These are phyloP conservation scores for Rhagium mordax DNA, from an alignment of 2,888 invertebrate species.

Conservation along the genomic window DNA sequence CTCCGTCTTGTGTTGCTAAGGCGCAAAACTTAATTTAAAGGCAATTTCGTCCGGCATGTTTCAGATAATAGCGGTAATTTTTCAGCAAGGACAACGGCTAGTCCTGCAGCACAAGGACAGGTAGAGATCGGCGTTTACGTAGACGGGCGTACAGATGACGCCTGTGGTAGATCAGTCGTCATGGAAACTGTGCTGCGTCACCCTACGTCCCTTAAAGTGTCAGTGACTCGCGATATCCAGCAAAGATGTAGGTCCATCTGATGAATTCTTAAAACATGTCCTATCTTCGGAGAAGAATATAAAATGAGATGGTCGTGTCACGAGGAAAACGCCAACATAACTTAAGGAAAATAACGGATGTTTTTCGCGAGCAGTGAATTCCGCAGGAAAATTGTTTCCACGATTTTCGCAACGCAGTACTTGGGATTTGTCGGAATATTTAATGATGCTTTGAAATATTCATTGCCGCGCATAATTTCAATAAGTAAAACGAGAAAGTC, in stretches of 20 bases:
- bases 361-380: background rate
- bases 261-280: slow-evolving; percentile 21
- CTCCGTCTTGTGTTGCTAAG: slow-evolving; percentile 9
- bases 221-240: slow-evolving; percentile 33
- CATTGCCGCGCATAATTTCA: too few species aligned
- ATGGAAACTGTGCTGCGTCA: slow-evolving; percentile 40
- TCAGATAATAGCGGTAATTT: slow-evolving; percentile 40
- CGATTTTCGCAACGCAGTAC: background rate
- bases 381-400: background rate
- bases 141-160: slow-evolving; percentile 35
- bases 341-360: background rate
- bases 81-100: slow-evolving; percentile 39
- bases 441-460: too few species aligned
- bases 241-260: slow-evolving; percentile 37
- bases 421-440: background rate
- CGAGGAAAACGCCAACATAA: background rate
- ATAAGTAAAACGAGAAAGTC: too few species aligned
- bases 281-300: background rate
- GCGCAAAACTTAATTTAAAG: slow-evolving; percentile 43
- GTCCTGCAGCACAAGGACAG: slow-evolving; percentile 35
- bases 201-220: slow-evolving; percentile 32
- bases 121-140: slow-evolving; percentile 30
- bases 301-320: background rate
- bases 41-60: slow-evolving; percentile 36
- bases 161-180: slow-evolving; percentile 37